Conservation (phyloP, 2,888 invertebrate species). For the Polydrusus cervinus region DNA sequence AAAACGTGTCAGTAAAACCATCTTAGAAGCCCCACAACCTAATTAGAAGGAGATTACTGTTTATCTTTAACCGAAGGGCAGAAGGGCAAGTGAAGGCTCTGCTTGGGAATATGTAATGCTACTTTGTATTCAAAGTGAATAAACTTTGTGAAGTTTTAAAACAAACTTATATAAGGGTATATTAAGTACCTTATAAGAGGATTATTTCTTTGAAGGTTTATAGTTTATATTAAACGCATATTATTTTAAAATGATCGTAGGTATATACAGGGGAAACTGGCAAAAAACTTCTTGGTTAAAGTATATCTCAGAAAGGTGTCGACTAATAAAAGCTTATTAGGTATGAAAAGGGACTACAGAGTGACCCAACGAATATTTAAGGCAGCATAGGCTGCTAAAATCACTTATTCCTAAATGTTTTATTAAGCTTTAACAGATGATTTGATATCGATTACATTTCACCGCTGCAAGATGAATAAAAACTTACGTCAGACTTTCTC, state of each 20-base stretch:
- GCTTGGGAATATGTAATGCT: conserved; percentile 12
- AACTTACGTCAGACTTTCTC: too few relatives aligned
- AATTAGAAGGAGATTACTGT: conserved; percentile 35
- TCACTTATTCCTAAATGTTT: too few relatives aligned
- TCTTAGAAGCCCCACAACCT: conserved; percentile 40
- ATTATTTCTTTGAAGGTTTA: neutral
- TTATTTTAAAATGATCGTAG: neutral
- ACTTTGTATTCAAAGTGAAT: conserved; percentile 2
- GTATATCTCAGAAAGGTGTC: too few relatives aligned
- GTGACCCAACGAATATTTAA: too few relatives aligned
- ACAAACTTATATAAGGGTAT: neutral
- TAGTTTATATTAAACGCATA: neutral
- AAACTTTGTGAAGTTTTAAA: conserved; percentile 1
- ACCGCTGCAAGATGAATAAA: too few relatives aligned
- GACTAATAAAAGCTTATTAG: too few relatives aligned
- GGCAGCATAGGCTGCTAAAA: too few relatives aligned
- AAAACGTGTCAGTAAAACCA: conserved; percentile 34
- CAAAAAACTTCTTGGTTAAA: too few relatives aligned
- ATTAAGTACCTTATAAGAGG: conserved; percentile 6
- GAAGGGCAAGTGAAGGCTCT: conserved; percentile 16
- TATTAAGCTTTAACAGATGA: too few relatives aligned
- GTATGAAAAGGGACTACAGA: too few relatives aligned
- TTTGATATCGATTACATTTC: too few relatives aligned
- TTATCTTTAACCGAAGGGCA: conserved; percentile 21
- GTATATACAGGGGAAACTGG: neutral